Percentiles rank a stretch among this genome's conserved stretches.
phyloP scores from a whole-genome alignment of 2,113 vertebrate genomes.

The Smithornis capensis region DNA sequence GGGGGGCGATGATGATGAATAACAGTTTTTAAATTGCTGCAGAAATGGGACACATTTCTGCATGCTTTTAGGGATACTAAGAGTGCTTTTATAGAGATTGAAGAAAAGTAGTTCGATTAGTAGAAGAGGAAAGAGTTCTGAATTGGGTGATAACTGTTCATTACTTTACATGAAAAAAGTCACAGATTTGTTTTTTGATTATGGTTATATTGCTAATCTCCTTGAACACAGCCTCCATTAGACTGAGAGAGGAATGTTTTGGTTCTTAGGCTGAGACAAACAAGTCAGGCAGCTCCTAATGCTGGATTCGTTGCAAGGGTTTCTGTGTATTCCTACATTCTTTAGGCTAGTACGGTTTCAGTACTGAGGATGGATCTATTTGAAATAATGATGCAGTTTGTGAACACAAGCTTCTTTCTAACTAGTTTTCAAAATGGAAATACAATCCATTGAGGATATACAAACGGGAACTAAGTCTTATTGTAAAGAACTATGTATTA shows the following conservation, averaged over 20 bases:
- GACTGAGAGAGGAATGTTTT: not conserved
- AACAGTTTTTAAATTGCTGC: not conserved
- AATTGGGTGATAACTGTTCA: fast-evolving
- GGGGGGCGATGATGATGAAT: not conserved
- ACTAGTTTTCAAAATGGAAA: not conserved
- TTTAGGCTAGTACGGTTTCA: not conserved
- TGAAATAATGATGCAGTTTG: not conserved
- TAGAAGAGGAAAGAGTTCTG: not conserved
- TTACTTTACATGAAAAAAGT: not conserved
- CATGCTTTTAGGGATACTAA: not conserved
- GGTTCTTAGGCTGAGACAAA: not conserved
- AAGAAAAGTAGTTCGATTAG: not conserved
- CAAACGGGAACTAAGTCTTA: not conserved
- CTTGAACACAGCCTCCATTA: not conserved
- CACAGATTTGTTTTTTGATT: not conserved
- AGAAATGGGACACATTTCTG: not conserved
- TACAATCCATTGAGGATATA: not conserved
- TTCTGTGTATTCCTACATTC: not conserved
- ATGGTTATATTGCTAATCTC: not conserved
- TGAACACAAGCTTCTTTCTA: not conserved
- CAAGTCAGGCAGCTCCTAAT: fast-evolving
- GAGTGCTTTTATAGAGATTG: not conserved
- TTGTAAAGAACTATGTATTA: not conserved
- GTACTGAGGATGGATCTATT: not conserved
- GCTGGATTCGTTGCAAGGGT: not conserved